Percentiles rank a stretch among this genome's conserved stretches.
phyloP scores from a whole-genome alignment of 2,113 vertebrate genomes.

The Cephalopholis sonnerati region DNA sequence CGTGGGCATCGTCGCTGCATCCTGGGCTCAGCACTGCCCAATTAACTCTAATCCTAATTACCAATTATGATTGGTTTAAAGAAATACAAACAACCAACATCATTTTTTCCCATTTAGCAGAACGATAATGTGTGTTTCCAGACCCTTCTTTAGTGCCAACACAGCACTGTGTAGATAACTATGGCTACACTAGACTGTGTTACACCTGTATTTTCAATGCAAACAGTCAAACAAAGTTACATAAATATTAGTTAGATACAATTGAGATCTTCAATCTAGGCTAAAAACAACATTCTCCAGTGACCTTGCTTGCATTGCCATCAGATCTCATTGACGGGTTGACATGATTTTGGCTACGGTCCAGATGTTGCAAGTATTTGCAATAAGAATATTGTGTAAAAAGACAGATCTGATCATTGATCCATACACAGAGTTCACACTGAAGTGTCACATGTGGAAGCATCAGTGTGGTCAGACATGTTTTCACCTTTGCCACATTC shows the following conservation, averaged over 20 bases:
- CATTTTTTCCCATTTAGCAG: no score
- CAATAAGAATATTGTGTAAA: not conserved
- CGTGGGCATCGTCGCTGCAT: no score
- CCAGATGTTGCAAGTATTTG: not conserved
- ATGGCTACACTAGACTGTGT: not conserved
- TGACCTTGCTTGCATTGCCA: not conserved
- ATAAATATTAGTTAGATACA: not conserved
- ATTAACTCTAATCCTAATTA: no score
- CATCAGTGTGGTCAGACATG: not conserved
- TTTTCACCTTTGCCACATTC: slow-evolving; percentile 34
- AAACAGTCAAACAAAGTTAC: not conserved
- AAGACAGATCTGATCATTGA: not conserved
- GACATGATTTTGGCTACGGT: not conserved
- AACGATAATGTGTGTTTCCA: no score
- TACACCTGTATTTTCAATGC: not conserved
- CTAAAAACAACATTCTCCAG: not conserved
- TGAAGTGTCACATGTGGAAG: slow-evolving; percentile 30
- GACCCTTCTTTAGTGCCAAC: no score
- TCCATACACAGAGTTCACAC: slow-evolving; percentile 1
- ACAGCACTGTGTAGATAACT: no score
- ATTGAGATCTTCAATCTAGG: not conserved
- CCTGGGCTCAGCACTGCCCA: no score
- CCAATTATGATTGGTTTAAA: no score
- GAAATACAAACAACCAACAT: no score
- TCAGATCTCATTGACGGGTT: not conserved